Base-by-base conservation (phyloP, 2,888 invertebrate genomes). In the Helobdella robusta region DNA sequence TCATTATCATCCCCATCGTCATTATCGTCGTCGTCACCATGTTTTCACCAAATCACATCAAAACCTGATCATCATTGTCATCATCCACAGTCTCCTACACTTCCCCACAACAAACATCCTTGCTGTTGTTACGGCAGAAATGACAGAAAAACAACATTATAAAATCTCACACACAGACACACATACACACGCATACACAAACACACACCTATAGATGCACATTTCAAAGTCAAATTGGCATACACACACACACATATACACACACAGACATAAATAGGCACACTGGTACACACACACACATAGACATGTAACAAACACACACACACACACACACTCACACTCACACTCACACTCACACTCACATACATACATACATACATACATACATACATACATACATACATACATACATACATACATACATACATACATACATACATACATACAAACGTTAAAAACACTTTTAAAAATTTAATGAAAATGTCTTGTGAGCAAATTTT, bases 1-100 rank as follows among this genome's bases (percentile, higher is more conserved):
- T 63, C 65, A 50, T 63, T 34, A 50, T 48, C 52, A 50, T 52
- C 48, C 28, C 52, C 63, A 50, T 35, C 63, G 3, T 63, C 63
- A 48, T 62, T 52, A 63, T 63, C 63, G 34, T 28, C 52, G 48
- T 46, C 34, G 36, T 59, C 59, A 59, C 28, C 59, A 59, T 56
- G 28, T 28, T 56, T 32, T 28, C 30, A 25, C 23, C 30, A 25
- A 56, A 28, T 32, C 23, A 28, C 56, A 56, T 56, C 56, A 56
- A 28, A 25, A 56, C 30, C 56, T n/a, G n/a, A 56, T 59, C 56
- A 18, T 52, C 52, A 52, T 52, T 20, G 20, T 52, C 52, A 52
- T 59, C 36, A 40, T 40, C 2, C n/a, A n/a, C n/a, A n/a, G n/a
- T n/a, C n/a, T n/a, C n/a, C n/a, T n/a, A n/a, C n/a, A n/a, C n/a